Evolutionary conservation across 2,113 vertebrate genomes (phyloP).

Genomic region (Hystrix brachyura): DNA sequence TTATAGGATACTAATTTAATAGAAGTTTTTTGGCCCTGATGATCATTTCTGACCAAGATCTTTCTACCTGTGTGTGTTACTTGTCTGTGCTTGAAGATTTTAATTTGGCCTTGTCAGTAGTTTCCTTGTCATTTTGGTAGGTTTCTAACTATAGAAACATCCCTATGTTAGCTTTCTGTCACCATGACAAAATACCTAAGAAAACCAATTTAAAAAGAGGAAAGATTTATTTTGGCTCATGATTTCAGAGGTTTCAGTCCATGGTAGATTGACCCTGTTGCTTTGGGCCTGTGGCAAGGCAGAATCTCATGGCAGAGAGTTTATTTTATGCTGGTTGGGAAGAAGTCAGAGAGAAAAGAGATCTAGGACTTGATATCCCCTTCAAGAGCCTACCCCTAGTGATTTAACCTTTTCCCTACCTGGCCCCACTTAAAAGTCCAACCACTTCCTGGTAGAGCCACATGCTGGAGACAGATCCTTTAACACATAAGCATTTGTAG

Average conservation of each 20-base stretch:
- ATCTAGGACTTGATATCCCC: too few relatives aligned
- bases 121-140: not conserved
- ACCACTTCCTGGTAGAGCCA: not conserved
- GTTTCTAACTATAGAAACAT: not conserved
- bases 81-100: not conserved
- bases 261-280: not conserved
- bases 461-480: too few relatives aligned
- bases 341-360: not conserved
- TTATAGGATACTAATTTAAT: not conserved
- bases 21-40: not conserved
- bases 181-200: not conserved
- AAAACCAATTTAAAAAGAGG: not conserved
- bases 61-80: not conserved
- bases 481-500: not conserved
- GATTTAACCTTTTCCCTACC: too few relatives aligned
- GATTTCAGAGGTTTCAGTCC: not conserved
- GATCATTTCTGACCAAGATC: not conserved
- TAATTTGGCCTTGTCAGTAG: not conserved
- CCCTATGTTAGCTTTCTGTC: not conserved
- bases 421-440: not conserved
- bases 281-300: not conserved
- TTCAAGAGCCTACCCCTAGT: not conserved
- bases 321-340: not conserved
- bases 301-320: not conserved
- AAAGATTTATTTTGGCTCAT: not conserved